Conservation (phyloP, 2,888 invertebrate species). For the Stenurella melanura region DNA sequence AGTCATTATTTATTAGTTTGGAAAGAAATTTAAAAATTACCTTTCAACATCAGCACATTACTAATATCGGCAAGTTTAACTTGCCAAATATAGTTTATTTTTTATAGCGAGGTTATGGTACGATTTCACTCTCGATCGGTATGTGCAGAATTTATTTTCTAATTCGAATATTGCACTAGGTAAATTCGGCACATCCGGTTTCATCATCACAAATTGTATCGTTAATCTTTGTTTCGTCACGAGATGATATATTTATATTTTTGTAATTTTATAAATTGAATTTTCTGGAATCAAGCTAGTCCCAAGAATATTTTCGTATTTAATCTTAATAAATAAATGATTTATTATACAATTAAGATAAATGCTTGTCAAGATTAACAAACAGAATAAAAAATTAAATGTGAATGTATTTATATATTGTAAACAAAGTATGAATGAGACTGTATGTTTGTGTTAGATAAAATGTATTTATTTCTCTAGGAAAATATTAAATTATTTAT, state of each 20-base stretch:
- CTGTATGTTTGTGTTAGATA: slow-evolving; percentile 60
- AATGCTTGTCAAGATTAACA: slow-evolving; percentile 58
- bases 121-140: neutral
- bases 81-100: too few species aligned
- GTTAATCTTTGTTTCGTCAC: neutral
- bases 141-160: slow-evolving; percentile 10
- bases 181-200: slow-evolving; percentile 24
- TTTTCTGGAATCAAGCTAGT: slow-evolving; percentile 39
- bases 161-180: slow-evolving; percentile 24
- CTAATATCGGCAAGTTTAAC: too few species aligned
- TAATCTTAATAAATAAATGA: slow-evolving; percentile 25
- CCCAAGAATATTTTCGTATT: slow-evolving; percentile 27
- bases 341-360: slow-evolving; percentile 33
- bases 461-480: slow-evolving; percentile 71
- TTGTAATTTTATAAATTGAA: slow-evolving; percentile 29
- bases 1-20: too few species aligned
- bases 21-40: too few species aligned
- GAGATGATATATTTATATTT: slow-evolving; percentile 21
- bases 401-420: slow-evolving; percentile 65
- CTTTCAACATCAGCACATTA: too few species aligned
- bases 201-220: slow-evolving; percentile 12
- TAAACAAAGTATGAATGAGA: slow-evolving; percentile 61
- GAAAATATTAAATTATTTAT: slow-evolving; percentile 71
- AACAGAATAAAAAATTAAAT: slow-evolving; percentile 61
- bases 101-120: neutral